A percentile compares a stretch with the other conserved stretches of the same genome.
Conservation (phyloP, 2,888 invertebrate species). For the Drosophila gaucha region DNA sequence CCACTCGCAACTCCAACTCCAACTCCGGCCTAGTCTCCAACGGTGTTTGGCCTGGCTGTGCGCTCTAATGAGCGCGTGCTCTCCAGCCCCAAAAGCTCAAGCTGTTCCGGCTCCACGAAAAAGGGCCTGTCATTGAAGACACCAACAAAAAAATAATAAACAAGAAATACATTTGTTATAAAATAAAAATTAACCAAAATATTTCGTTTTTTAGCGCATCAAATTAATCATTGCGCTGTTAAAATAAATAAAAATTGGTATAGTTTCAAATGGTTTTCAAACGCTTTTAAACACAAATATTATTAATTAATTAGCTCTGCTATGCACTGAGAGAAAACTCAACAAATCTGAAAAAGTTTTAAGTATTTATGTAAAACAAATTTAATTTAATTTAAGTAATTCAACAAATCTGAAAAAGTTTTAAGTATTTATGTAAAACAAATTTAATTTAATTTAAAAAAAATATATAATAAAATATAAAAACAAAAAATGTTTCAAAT, state of each 20-base stretch:
- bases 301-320: slow-evolving; percentile 68
- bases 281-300: slow-evolving; percentile 54
- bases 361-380: background rate
- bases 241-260: slow-evolving; percentile 80
- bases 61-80: slow-evolving; percentile 79
- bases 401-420: too few species aligned
- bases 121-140: slow-evolving; percentile 73
- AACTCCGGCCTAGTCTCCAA: slow-evolving; percentile 30
- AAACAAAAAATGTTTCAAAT: background rate
- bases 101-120: slow-evolving; percentile 57
- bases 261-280: slow-evolving; percentile 69
- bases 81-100: slow-evolving; percentile 56
- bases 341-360: too few species aligned
- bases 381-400: background rate
- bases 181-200: slow-evolving; percentile 2
- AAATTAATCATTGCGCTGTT: slow-evolving; percentile 74
- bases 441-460: too few species aligned
- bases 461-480: background rate
- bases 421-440: too few species aligned
- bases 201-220: slow-evolving; percentile 54
- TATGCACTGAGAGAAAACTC: slow-evolving; percentile 49
- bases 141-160: slow-evolving; percentile 23
- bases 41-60: slow-evolving; percentile 35
- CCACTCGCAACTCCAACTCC: slow-evolving; percentile 9
- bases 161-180: slow-evolving; percentile 22